Base-by-base conservation (phyloP, 2,797 vertebrate genomes). In the Cyprinella venusta region DNA sequence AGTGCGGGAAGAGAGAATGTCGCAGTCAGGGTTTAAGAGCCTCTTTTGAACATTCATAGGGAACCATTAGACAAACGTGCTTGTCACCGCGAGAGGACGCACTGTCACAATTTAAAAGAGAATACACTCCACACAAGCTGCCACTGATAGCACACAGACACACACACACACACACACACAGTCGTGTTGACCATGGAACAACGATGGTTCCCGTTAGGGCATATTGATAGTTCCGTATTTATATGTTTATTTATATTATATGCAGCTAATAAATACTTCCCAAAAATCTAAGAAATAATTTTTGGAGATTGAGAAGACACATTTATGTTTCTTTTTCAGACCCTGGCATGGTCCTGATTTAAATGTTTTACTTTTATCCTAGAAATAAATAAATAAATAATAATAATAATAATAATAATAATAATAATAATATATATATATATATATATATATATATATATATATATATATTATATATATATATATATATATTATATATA, bases 41-140 rank as follows among this genome's bases (percentile, higher is more conserved):
- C 81, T 83, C 26, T 78, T 89, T 88, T 81, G 81, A 86, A 80
- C 74, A 79, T 69, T 56, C 72, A 69, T 40, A 72, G 48, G 48
- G 56, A 78, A 82, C 80, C 74, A 38, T 86, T 84, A 88, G 82
- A 91, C 90, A 87, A 89, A 89, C 75, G 88, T 33, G 83, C 70
- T 59, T 92, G 91, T 92, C 91, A 92, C 95, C 95, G 93, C 94
- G 94, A 95, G 94, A 91, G 95, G 94, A 94, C 95, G 95, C 95
- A 94, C 93, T 94, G 93, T 90, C 92, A 92, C 94, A 94, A 85
- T 90, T 91, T 94, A 90, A 92, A 69, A 88, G 88, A 91, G 89
- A 86, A 74, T 40, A 63, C 86, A 87, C 67, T 84, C 91, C 89
- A 88, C 84, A 82, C 88, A 87, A 84, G 54, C 83, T 79, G n/a